These are phyloP conservation scores for Hypotaenidia philippensis DNA, from an alignment of 2,797 vertebrate genomes.

Conservation along the genomic window DNA sequence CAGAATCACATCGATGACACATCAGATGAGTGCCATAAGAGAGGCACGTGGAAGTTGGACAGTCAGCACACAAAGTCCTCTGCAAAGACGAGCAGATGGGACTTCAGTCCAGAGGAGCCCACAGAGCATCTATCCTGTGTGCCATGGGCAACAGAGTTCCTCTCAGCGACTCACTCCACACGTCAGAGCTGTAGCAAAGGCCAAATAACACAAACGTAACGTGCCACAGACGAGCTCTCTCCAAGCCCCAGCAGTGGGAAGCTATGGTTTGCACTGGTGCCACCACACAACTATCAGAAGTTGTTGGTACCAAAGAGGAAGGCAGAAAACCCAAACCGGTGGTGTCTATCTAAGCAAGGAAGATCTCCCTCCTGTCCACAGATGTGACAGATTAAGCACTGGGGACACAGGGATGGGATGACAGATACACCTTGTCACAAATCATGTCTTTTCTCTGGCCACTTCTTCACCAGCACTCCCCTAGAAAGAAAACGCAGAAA, in stretches of 20 bases:
- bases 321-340: not conserved
- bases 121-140: not conserved
- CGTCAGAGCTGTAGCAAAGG: conserved; percentile 7
- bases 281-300: not conserved
- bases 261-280: not conserved
- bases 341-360: not conserved
- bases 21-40: not conserved
- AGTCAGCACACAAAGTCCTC: not conserved
- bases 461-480: not conserved
- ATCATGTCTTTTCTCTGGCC: not conserved
- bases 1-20: not conserved
- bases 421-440: rapidly evolving
- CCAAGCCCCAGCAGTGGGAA: not conserved
- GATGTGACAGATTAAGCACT: not conserved
- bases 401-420: rapidly evolving
- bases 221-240: not conserved
- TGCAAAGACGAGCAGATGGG: not conserved
- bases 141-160: not conserved
- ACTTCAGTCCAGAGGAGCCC: not conserved
- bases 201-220: not conserved
- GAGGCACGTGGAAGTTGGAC: not conserved
- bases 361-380: not conserved
- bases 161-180: not conserved
- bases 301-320: not conserved
- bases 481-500: not conserved